These are phyloP conservation scores for Labeo calbasu DNA, from an alignment of 2,797 vertebrate genomes.

Conservation along the genomic window DNA sequence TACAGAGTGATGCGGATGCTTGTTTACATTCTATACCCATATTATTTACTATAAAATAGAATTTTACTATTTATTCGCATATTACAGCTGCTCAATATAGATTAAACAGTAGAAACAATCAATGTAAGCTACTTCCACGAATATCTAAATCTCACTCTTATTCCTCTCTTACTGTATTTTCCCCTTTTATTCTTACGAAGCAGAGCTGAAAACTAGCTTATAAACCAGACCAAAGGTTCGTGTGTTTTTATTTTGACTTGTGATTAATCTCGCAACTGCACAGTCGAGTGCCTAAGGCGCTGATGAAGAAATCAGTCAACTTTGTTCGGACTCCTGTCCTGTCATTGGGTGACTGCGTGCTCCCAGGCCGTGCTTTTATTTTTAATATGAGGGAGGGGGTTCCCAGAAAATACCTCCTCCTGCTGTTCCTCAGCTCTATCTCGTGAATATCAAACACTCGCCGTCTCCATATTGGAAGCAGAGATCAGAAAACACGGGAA, in stretches of 20 bases:
- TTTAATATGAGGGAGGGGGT: constrained; percentile 61
- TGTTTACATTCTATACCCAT: background rate
- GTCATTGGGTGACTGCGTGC: constrained; percentile 18
- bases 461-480: constrained; percentile 81
- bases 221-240: background rate
- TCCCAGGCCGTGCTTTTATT: constrained; percentile 56
- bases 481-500: constrained; percentile 62
- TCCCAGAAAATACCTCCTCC: constrained; percentile 75
- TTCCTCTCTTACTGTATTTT: background rate
- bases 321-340: constrained; percentile 8
- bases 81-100: background rate
- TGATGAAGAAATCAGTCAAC: constrained; percentile 4
- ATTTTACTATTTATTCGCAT: background rate
- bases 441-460: constrained; percentile 76
- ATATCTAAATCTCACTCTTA: background rate
- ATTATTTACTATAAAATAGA: background rate
- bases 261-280: background rate
- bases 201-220: background rate
- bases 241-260: background rate
- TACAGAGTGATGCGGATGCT: background rate
- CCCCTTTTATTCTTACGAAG: background rate
- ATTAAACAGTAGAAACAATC: background rate
- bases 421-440: constrained; percentile 68
- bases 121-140: background rate
- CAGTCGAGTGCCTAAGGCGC: background rate